Conservation (phyloP, 2,113 vertebrate species). For the Daboia siamensis region DNA sequence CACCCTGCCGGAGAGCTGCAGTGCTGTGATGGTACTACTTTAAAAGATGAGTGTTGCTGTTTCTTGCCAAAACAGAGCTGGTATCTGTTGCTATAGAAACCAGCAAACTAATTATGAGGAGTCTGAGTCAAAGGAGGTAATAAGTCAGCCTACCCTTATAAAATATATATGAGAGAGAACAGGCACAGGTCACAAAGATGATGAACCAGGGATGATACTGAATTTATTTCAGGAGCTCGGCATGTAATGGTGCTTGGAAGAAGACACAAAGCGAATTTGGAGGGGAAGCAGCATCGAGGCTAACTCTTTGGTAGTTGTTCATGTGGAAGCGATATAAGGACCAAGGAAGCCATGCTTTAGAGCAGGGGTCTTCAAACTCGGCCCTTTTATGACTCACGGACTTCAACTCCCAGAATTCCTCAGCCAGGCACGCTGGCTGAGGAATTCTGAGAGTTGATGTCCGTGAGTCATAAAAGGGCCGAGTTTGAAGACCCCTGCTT, state of each 20-base stretch:
- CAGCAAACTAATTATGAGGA: constrained; percentile 77
- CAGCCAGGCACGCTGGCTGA: too few relatives aligned
- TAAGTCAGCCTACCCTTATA: constrained; percentile 54
- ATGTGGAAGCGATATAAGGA: too few relatives aligned
- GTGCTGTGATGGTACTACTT: constrained; percentile 52
- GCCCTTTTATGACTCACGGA: too few relatives aligned
- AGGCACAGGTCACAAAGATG: constrained; percentile 36
- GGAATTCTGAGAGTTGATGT: too few relatives aligned
- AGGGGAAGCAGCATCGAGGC: neutral
- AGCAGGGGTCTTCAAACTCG: too few relatives aligned
- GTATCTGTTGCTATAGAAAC: constrained; percentile 74
- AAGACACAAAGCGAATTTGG: neutral
- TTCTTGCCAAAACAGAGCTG: constrained; percentile 67
- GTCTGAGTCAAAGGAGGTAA: constrained; percentile 69
- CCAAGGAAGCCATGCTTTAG: neutral
- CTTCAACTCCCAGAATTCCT: too few relatives aligned
- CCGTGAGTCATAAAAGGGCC: too few relatives aligned
- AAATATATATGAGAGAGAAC: constrained; percentile 34
- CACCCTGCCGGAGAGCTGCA: constrained; percentile 58
- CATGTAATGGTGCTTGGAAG: neutral
- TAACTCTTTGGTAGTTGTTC: neutral
- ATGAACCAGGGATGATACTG: neutral
- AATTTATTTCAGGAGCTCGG: constrained; percentile 36
- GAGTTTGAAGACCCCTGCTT: too few relatives aligned
- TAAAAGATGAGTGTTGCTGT: constrained; percentile 55